Percentiles rank a stretch among this genome's conserved stretches.
phyloP scores from a whole-genome alignment of 2,888 invertebrate genomes.

The Thereva unica region DNA sequence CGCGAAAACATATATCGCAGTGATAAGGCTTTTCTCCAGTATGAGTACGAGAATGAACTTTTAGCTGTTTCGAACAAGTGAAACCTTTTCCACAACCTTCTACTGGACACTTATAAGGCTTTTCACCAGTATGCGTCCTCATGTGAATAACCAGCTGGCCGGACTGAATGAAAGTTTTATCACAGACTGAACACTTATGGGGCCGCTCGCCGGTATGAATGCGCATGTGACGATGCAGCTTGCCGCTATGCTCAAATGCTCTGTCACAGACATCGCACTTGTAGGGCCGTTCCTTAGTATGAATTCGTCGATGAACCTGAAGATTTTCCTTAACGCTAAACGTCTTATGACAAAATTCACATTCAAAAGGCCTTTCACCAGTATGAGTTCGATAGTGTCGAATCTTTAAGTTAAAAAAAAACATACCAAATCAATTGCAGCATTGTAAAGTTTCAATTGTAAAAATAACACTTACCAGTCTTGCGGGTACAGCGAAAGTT shows the following conservation, averaged over 20 bases:
- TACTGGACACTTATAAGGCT: conserved; percentile 80
- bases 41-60: conserved; percentile 88
- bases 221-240: conserved; percentile 86
- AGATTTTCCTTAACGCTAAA: conserved; percentile 92
- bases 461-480: conserved; percentile 62
- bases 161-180: conserved; percentile 88
- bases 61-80: conserved; percentile 88
- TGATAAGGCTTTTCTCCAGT: conserved; percentile 90
- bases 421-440: neutral
- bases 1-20: conserved; percentile 88
- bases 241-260: conserved; percentile 89
- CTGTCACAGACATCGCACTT: conserved; percentile 86
- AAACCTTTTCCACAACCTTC: conserved; percentile 88
- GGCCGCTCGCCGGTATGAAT: conserved; percentile 89
- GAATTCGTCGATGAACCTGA: conserved; percentile 86
- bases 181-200: conserved; percentile 84
- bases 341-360: conserved; percentile 89
- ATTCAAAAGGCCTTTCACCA: conserved; percentile 87
- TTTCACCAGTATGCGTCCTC: conserved; percentile 85
- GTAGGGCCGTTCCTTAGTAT: conserved; percentile 90
- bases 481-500: conserved; percentile 87
- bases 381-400: conserved; percentile 90
- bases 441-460: neutral
- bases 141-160: conserved; percentile 90
- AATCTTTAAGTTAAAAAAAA: conserved; percentile 47